phyloP scores from a whole-genome alignment of 2,113 vertebrate genomes.

The Corvus moneduloides region DNA sequence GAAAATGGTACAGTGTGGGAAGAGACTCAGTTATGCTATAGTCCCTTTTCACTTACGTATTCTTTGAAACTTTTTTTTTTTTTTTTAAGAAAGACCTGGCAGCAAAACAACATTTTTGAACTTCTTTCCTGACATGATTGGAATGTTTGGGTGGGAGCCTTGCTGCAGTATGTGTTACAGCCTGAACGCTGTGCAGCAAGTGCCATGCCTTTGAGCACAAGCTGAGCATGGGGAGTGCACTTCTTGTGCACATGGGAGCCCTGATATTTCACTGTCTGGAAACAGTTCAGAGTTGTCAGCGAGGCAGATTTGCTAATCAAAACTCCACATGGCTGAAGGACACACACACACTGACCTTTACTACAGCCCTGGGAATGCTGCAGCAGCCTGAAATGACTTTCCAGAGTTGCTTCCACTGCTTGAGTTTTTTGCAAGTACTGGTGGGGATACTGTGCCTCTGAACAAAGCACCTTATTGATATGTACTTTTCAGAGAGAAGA shows the following conservation, averaged over 20 bases:
- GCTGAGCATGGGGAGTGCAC: neutral
- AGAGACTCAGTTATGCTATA: neutral
- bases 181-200: neutral
- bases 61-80: neutral
- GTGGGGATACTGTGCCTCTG: neutral
- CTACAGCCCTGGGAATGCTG: neutral
- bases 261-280: neutral
- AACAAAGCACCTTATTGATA: slow-evolving; percentile 8
- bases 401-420: neutral
- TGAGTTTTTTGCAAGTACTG: neutral
- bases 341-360: slow-evolving; percentile 26
- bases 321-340: neutral
- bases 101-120: neutral
- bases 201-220: neutral
- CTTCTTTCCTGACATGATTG: neutral
- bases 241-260: neutral
- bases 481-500: neutral
- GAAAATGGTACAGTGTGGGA: neutral
- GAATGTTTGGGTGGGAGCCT: neutral
- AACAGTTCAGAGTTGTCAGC: neutral
- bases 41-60: neutral
- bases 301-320: neutral
- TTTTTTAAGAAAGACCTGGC: neutral
- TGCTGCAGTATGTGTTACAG: neutral
- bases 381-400: slow-evolving; percentile 6